Evolutionary conservation across 2,888 invertebrate species (phyloP).

Genomic region (Hyles lineata): DNA sequence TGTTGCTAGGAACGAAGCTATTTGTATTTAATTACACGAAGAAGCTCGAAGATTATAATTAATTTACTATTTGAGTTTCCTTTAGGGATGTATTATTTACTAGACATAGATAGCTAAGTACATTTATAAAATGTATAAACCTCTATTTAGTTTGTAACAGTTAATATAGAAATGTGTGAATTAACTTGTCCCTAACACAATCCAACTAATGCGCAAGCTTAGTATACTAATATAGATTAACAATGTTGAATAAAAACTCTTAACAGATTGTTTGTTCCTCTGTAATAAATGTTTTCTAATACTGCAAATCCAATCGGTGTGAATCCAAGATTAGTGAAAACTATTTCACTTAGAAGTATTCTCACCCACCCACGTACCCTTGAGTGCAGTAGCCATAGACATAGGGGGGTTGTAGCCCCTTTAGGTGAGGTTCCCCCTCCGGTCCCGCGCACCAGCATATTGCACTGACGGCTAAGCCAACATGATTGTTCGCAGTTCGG

Average conservation of each 20-base stretch:
- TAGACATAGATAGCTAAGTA: too few relatives aligned
- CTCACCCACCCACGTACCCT: background rate
- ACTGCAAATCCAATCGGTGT: background rate
- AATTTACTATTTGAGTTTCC: too few relatives aligned
- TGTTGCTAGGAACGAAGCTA: too few relatives aligned
- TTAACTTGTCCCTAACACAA: background rate
- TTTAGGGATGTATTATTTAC: too few relatives aligned
- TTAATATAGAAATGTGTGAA: background rate
- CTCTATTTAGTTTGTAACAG: background rate
- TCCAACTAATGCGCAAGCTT: constrained; percentile 19
- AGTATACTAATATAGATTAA: constrained; percentile 4
- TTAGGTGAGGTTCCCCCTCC: constrained; percentile 39
- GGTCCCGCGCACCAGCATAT: constrained; percentile 36
- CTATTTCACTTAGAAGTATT: constrained; percentile 13
- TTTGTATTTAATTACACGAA: too few relatives aligned
- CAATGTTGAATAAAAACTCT: background rate
- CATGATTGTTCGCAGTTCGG: constrained; percentile 88
- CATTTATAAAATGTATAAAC: too few relatives aligned
- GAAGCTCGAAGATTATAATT: too few relatives aligned
- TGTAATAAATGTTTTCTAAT: background rate
- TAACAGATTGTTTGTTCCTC: constrained; percentile 1
- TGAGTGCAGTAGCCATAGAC: constrained; percentile 13
- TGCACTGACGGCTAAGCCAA: constrained; percentile 66
- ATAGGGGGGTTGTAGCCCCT: background rate
- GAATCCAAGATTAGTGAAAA: constrained; percentile 12